Base-by-base conservation (phyloP, 2,888 invertebrate species). In the Aquatica leii region DNA sequence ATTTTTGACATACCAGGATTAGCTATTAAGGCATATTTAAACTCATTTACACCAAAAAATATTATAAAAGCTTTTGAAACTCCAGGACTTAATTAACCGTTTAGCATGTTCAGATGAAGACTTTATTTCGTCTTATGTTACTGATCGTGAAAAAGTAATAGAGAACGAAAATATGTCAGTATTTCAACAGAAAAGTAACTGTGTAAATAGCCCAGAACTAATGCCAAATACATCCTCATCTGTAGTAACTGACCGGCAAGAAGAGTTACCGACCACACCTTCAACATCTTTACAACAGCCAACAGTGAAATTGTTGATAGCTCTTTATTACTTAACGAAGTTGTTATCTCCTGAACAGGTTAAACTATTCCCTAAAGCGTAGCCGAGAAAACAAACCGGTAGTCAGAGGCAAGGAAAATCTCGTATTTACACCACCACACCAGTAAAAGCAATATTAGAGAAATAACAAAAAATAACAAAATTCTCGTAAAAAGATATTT, bases 31-130 rank as follows among this genome's bases (percentile, higher is more conserved):
- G 48, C 56, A 15, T 56, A 56, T 24, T 34, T 48, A 21, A 24
- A 46, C 3, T 56, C 48, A 14, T 56, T 56, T 35, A 48, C 17
- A 14, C 20, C 35, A 17, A 56, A 56, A 48, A 56, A 56, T 56
- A 48, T 46, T 18, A 46, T 34, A 48, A 56, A 18, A 31, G 57
- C 35, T 6, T 57, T 57, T 57, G 49, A 48, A 11, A 57, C 15
- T 6, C 35, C 35, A 37, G 57, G 57, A 20, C 20, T 57, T 20
- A n/a, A 37, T 37, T n/a, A 37, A 37, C 12, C 8, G 12, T 8
- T 37, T 37, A n/a, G 37, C n/a, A n/a, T n/a, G n/a, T n/a, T n/a
- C n/a, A n/a, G n/a, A n/a, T 18, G 31, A 53, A n/a, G 54, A 53
- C 21, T 31, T n/a, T n/a, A n/a, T n/a, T n/a, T n/a, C 55, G 40